Base-by-base conservation (phyloP, 2,888 invertebrate species). In the Homarus gammarus region DNA sequence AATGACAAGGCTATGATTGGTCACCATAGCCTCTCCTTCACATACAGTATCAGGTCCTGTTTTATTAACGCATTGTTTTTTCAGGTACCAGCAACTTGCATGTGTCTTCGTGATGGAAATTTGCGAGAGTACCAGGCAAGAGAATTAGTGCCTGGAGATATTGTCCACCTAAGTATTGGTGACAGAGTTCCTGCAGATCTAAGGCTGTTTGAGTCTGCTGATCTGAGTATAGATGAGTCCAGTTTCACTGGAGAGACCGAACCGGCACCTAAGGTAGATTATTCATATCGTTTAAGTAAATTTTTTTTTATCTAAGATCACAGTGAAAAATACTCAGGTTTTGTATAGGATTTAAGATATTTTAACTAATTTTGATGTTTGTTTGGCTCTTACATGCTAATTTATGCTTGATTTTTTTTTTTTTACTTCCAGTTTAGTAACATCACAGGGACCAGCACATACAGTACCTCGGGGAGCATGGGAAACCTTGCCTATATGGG, bases 191-290 rank as follows among this genome's bases (percentile, higher is more conserved):
- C 99, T 8, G 99, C 99, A 0, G 99, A 99, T 95, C 94, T 99
- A 56, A 95, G 99, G 56, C 95, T 99, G n/a, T 97, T 97, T 94
- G 98, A 99, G 94, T 95, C 95, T 92, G 92, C 92, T 90, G 99
- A 99, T 94, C 95, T 99, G 92, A 96, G 97, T 3, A 97, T 99
- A 78, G 99, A 99, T 94, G 99, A 99, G 94, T 99, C 99, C 83
- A 98, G 98, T 92, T 99, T 99, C 94, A 99, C 99, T 0, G 99
- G 99, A 5, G 99, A 99, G 95, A 99, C 99, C 0, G 98, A 99
- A 93, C 99, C 99, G 27, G 96, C 97, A 0, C 95, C 95, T 64
- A 98, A 98, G 84, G 85, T 90, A 22, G 40, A 73, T n/a, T n/a
- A 33, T 3, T 38, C 5, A 44, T 72, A 33, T 36, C 12, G 8